Percentiles rank a stretch among this genome's conserved stretches.
phyloP scores from a whole-genome alignment of 2,113 vertebrate genomes.

The Dermatemys mawii region DNA sequence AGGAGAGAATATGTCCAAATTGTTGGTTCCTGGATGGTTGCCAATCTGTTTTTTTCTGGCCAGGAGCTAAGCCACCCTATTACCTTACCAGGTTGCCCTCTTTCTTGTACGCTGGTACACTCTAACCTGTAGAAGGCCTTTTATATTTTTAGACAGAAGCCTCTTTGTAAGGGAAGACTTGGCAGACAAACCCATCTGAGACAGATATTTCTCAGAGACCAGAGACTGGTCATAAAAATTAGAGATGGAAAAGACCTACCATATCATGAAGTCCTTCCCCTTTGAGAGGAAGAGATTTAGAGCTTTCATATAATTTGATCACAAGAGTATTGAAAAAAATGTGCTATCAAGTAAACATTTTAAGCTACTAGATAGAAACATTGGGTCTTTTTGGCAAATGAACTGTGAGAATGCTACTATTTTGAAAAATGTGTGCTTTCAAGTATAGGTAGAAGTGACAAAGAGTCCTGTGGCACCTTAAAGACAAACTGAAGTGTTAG shows the following conservation, averaged over 20 bases:
- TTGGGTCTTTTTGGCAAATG: neutral
- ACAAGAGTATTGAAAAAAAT: neutral
- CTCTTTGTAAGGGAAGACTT: neutral
- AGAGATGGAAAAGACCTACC: neutral
- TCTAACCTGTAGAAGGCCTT: neutral
- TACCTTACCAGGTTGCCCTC: neutral
- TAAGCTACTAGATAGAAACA: neutral
- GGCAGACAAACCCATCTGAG: neutral
- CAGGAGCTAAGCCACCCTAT: neutral
- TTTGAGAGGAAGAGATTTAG: neutral
- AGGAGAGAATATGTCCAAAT: conserved; percentile 16
- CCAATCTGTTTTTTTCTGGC: neutral
- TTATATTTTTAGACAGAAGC: neutral
- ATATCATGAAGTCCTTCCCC: neutral
- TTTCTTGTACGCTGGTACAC: neutral
- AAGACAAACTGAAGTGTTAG: too few species aligned
- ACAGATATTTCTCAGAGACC: neutral
- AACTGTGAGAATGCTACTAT: neutral
- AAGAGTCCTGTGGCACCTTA: too few species aligned
- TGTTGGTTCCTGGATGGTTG: conserved; percentile 30
- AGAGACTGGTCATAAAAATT: neutral
- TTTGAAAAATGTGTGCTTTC: neutral
- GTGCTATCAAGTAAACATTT: neutral
- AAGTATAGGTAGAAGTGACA: neutral
- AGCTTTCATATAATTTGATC: neutral